These are phyloP conservation scores for Myotis pilosus DNA, from an alignment of 2,797 vertebrate genomes.

Conservation along the genomic window DNA sequence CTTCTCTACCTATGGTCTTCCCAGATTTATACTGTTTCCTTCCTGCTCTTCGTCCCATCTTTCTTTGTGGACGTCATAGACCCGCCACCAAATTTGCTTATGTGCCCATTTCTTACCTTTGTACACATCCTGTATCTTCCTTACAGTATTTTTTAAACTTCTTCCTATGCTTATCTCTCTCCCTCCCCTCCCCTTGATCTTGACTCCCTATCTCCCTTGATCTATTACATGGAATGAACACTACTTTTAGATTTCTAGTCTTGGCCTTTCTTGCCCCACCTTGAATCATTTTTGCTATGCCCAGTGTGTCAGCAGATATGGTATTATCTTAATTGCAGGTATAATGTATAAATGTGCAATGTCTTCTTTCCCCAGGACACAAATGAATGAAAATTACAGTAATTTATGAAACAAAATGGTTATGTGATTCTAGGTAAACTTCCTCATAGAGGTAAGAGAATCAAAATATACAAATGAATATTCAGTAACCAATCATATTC, in stretches of 20 bases:
- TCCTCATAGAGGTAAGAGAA: slow-evolving; percentile 38
- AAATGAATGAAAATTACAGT: slow-evolving; percentile 42
- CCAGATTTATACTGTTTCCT: not conserved
- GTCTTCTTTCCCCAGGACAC: not conserved
- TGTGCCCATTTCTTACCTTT: not conserved
- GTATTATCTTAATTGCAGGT: slow-evolving; percentile 16
- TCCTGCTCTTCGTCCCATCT: not conserved
- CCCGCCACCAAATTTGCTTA: not conserved
- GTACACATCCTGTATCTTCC: not conserved
- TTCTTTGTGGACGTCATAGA: not conserved
- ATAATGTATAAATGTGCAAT: not conserved
- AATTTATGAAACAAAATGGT: slow-evolving; percentile 19
- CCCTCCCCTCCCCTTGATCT: not conserved
- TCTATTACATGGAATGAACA: not conserved
- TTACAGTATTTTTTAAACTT: not conserved
- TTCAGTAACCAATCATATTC: slow-evolving; percentile 10
- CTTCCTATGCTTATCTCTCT: not conserved
- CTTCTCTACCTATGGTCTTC: not conserved
- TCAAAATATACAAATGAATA: slow-evolving; percentile 19
- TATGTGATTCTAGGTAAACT: slow-evolving; percentile 47
- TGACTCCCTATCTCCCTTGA: not conserved
- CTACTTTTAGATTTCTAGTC: not conserved
- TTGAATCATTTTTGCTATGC: not conserved
- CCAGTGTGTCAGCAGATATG: not conserved
- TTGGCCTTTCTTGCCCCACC: not conserved